Evolutionary conservation across 2,797 vertebrate genomes (phyloP), one percentile per base, ranked within the genome.

Genomic region (Paratrypauchen microcephalus): DNA sequence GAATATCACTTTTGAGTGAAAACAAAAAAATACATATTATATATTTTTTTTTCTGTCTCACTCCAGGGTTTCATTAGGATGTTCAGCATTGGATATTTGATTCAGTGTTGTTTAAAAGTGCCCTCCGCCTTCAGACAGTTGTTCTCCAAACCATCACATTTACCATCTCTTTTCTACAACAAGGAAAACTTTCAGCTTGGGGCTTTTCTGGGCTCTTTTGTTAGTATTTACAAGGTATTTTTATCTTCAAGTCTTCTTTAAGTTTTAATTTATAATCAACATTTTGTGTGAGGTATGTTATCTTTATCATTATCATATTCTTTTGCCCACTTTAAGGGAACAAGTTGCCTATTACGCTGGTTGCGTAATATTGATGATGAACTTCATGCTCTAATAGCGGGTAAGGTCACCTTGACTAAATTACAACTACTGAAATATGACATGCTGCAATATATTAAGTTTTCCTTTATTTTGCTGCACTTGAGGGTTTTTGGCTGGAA

Each of bases 191-290:
- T 99, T 87, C 97, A 97, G 78, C 94, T 99, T 0, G 97, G 97
- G 32, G 98, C 97, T 62, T 99, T 99, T 80, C 92, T 99, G 11
- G 97, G 98, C 41, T 99, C 96, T 67, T 99, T 99, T 5, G 98
- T 99, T 91, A 98, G 97, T 89, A 98, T 99, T 90, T 99, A 99
- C 91, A 99, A 99, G 96, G 97, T 99, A 91, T 84, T 68, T 48
- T 48, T 3, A 30, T 19, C 8, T 65, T 39, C 26, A 2, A 15
- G 2, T 6, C 26, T 26, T 4, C n/a, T 30, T 2, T 5, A 19
- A 30, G 28, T 45, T 19, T n/a, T 39, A 52, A 8, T 5, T 15
- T 7, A n/a, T 61, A 23, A 39, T 55, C 19, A 26, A 2, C 28
- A 32, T 12, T 47, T 30, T 50, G 16, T 58, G 56, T 60, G 4